phyloP scores from a whole-genome alignment of 1,140 invertebrate genomes.

The Zophobas morio region DNA sequence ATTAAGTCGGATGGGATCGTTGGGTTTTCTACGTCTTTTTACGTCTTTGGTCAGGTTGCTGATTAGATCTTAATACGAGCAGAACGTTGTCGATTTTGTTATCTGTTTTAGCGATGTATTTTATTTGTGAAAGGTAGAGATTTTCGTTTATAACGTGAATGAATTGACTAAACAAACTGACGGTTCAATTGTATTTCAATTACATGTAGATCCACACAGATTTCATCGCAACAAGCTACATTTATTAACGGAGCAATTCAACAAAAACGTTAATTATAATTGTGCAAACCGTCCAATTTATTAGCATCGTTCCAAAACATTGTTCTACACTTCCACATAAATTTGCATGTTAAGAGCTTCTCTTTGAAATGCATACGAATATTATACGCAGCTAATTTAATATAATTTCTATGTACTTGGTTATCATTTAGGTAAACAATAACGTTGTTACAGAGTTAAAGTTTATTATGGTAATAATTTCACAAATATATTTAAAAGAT shows the following conservation, averaged over 20 bases:
- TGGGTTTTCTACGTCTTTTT: constrained; percentile 37
- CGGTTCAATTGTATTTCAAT: constrained; percentile 50
- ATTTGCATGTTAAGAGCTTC: too few species aligned
- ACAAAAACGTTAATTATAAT: constrained; percentile 48
- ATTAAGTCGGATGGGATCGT: constrained; percentile 37
- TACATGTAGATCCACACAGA: constrained; percentile 39
- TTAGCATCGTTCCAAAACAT: neutral
- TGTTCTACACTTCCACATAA: constrained; percentile 9
- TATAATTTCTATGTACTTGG: too few species aligned
- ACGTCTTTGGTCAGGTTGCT: constrained; percentile 34
- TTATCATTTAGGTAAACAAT: too few species aligned
- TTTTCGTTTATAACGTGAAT: constrained; percentile 45
- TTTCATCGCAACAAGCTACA: constrained; percentile 41
- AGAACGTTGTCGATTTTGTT: constrained; percentile 38
- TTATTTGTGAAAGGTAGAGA: constrained; percentile 45
- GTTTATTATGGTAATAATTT: too few species aligned
- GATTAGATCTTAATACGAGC: constrained; percentile 39
- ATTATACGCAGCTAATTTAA: too few species aligned
- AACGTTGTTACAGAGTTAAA: too few species aligned
- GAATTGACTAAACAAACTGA: constrained; percentile 50
- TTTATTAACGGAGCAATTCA: constrained; percentile 43
- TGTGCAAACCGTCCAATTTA: constrained; percentile 27
- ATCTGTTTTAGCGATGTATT: constrained; percentile 43
- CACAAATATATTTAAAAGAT: too few species aligned
- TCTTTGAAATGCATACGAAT: too few species aligned